Percentiles rank a stretch among this genome's conserved stretches.
Evolutionary conservation across 2,888 invertebrate genomes (phyloP).

Genomic region (Galerucella nymphaeae): DNA sequence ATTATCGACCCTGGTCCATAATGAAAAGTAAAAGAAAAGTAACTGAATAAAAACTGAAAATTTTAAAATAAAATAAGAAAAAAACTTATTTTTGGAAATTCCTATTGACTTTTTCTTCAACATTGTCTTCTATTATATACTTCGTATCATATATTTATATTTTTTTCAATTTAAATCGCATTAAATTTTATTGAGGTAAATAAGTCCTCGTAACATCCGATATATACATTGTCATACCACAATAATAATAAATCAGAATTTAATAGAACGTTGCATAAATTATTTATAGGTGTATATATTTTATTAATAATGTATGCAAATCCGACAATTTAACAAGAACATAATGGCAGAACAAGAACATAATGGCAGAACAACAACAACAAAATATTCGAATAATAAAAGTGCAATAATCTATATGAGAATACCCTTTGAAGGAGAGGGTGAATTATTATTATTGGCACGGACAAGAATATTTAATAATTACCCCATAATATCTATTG

Average conservation of each 20-base stretch:
- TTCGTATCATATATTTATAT: not conserved
- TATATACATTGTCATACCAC: constrained; percentile 25
- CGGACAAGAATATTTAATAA: constrained; percentile 60
- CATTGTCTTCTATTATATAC: too few relatives aligned
- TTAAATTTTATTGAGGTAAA: constrained; percentile 14
- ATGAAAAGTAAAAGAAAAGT: too few relatives aligned
- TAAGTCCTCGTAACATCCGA: constrained; percentile 14
- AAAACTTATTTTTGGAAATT: too few relatives aligned
- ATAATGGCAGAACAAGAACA: constrained; percentile 42
- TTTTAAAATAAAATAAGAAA: too few relatives aligned
- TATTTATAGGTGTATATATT: constrained; percentile 36
- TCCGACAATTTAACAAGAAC: constrained; percentile 40
- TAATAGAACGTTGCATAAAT: constrained; percentile 26
- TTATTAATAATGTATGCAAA: constrained; percentile 42
- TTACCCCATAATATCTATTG: constrained; percentile 63
- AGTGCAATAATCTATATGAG: constrained; percentile 56
- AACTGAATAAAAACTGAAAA: too few relatives aligned
- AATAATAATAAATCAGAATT: constrained; percentile 41
- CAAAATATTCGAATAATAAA: constrained; percentile 56
- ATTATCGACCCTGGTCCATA: too few relatives aligned
- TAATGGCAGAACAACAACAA: constrained; percentile 38
- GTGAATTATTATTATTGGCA: constrained; percentile 58
- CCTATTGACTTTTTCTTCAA: too few relatives aligned
- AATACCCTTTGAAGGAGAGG: constrained; percentile 49
- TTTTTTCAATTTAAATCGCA: constrained; percentile 5